These are phyloP conservation scores for Protobothrops mucrosquamatus DNA, from an alignment of 2,113 vertebrate species.

Conservation along the genomic window DNA sequence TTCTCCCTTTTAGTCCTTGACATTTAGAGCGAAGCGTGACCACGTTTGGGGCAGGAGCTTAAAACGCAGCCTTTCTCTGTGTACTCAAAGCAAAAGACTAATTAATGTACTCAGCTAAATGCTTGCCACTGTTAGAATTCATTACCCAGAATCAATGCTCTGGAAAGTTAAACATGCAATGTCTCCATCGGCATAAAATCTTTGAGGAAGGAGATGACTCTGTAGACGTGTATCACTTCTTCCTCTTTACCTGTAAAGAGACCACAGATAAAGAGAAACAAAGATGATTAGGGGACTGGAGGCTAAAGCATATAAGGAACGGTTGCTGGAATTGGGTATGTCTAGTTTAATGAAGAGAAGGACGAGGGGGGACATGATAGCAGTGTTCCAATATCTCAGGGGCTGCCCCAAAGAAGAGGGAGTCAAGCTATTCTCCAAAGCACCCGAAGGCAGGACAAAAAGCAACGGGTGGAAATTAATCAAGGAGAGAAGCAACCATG, in stretches of 20 bases:
- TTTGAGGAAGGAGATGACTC: neutral
- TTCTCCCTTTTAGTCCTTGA: neutral
- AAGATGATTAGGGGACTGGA: no score
- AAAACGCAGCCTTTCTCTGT: conserved; percentile 15
- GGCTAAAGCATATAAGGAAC: no score
- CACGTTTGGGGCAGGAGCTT: neutral
- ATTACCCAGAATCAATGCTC: conserved; percentile 25
- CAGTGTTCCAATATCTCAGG: no score
- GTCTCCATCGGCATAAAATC: conserved; percentile 19
- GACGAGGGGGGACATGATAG: no score
- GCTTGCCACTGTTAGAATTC: conserved; percentile 33
- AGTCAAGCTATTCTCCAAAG: no score
- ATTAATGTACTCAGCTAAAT: conserved; percentile 29
- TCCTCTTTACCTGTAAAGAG: conserved; percentile 5
- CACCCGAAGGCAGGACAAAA: no score
- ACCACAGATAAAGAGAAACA: neutral
- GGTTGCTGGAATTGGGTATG: no score
- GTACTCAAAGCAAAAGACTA: conserved; percentile 23
- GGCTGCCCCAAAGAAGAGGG: no score
- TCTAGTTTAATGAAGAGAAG: no score
- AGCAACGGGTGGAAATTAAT: no score
- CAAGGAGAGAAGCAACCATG: no score
- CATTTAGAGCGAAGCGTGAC: neutral
- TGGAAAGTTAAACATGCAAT: conserved; percentile 42
- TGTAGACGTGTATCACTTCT: neutral